A percentile compares a stretch with the other conserved stretches of the same genome.
These are phyloP conservation scores for Corythoichthys intestinalis DNA, from an alignment of 2,113 vertebrate species.

Conservation along the genomic window DNA sequence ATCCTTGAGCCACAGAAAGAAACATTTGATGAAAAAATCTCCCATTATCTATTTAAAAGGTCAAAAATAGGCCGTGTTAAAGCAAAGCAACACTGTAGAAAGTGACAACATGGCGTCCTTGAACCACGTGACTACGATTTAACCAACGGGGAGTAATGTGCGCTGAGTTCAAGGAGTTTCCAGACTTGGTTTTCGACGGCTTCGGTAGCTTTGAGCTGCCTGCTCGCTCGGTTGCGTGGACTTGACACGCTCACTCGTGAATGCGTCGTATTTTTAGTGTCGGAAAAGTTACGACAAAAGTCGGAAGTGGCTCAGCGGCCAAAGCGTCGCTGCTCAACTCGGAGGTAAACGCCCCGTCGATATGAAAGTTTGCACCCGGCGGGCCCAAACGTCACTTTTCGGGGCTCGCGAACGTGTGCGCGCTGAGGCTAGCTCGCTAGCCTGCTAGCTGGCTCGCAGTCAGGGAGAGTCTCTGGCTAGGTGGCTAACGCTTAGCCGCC, in stretches of 20 bases:
- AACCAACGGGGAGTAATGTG: too few relatives aligned
- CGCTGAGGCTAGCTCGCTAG: background rate
- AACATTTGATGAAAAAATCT: too few relatives aligned
- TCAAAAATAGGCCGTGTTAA: too few relatives aligned
- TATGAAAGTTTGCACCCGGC: conserved; percentile 13
- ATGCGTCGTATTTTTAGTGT: conserved; percentile 29
- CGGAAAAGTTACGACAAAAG: conserved; percentile 43
- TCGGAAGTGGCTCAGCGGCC: background rate
- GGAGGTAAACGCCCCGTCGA: conserved; percentile 10
- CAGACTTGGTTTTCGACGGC: too few relatives aligned
- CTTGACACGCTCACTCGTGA: background rate
- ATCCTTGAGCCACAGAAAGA: too few relatives aligned
- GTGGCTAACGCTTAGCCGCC: conserved; percentile 38
- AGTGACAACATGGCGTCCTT: too few relatives aligned
- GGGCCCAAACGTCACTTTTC: conserved; percentile 20
- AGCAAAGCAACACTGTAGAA: too few relatives aligned
- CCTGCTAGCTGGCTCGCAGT: conserved; percentile 14
- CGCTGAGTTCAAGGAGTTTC: too few relatives aligned
- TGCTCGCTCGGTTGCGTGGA: background rate
- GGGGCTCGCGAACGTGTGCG: conserved; percentile 10
- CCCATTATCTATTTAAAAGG: too few relatives aligned
- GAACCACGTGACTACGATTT: too few relatives aligned
- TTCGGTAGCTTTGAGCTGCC: background rate
- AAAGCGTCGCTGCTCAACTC: background rate
- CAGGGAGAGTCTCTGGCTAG: conserved; percentile 29